Evolutionary conservation across 92 coral and sea anemone genomes (phyloP).

Genomic region (Chrysogorgia sp.): DNA sequence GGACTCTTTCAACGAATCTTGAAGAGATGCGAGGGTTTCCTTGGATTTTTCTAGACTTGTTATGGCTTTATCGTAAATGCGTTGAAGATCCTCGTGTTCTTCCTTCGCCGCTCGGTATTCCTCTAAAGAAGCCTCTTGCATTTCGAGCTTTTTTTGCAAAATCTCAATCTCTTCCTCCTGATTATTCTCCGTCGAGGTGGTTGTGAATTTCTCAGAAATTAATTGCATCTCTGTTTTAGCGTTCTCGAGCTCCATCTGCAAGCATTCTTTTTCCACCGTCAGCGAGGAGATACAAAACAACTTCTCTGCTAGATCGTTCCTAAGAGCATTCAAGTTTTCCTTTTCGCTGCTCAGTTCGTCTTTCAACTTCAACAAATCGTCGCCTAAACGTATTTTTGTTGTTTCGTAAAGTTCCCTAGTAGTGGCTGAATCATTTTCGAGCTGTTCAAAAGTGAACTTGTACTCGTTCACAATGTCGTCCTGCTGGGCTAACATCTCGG

Average conservation of each 20-base stretch:
- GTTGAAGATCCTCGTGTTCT: constrained; percentile 41
- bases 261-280: neutral
- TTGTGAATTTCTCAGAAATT: too few relatives aligned
- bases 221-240: too few relatives aligned
- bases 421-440: neutral
- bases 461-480: neutral
- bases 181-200: too few relatives aligned
- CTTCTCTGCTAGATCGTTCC: neutral
- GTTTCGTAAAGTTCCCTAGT: neutral
- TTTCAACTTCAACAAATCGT: neutral
- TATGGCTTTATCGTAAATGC: constrained; percentile 57
- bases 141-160: neutral
- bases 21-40: constrained; percentile 16
- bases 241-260: neutral
- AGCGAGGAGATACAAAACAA: neutral
- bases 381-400: neutral
- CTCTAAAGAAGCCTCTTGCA: neutral
- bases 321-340: neutral
- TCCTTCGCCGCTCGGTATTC: constrained; percentile 5
- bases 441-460: neutral
- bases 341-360: neutral
- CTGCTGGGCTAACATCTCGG: neutral
- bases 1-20: constrained; percentile 9
- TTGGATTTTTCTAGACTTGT: constrained; percentile 42
- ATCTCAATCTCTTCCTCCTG: too few relatives aligned